Conservation (phyloP, 2,888 invertebrate species). For the Oscheius sp. region DNA sequence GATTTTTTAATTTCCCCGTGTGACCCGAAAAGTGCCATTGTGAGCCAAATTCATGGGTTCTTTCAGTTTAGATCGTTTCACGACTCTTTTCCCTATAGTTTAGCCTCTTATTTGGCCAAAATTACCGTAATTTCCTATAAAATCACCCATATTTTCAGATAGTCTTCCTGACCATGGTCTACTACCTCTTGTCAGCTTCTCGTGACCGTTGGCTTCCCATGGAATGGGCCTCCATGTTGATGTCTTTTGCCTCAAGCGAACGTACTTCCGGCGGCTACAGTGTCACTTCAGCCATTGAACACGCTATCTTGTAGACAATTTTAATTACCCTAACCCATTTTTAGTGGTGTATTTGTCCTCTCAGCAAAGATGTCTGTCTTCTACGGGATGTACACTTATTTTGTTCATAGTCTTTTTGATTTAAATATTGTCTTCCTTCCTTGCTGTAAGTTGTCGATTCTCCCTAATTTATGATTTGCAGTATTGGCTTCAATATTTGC, state of each 20-base stretch:
- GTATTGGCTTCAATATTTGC: conserved; percentile 91
- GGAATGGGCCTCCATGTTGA: conserved; percentile 72
- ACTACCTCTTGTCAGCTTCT: conserved; percentile 91
- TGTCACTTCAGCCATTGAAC: conserved; percentile 75
- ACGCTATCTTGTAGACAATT: conserved; percentile 75
- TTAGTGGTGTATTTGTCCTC: conserved; percentile 91
- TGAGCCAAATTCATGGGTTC: too few species aligned
- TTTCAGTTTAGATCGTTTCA: too few species aligned
- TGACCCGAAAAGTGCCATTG: too few species aligned
- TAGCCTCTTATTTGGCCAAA: neutral
- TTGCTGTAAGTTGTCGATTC: conserved; percentile 48
- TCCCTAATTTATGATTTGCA: conserved; percentile 69
- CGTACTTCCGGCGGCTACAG: conserved; percentile 35
- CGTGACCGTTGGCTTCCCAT: conserved; percentile 90
- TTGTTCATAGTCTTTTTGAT: conserved; percentile 92
- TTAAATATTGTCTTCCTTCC: conserved; percentile 89
- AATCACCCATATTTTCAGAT: conserved; percentile 78
- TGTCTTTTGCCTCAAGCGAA: conserved; percentile 38
- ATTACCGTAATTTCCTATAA: neutral
- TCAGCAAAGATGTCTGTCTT: conserved; percentile 96
- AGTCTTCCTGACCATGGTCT: conserved; percentile 94
- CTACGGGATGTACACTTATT: conserved; percentile 98
- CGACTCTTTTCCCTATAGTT: neutral
- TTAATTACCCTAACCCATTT: neutral
- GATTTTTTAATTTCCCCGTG: too few species aligned